phyloP scores from a whole-genome alignment of 2,797 vertebrate genomes.

The Gephyroberyx darwinii region DNA sequence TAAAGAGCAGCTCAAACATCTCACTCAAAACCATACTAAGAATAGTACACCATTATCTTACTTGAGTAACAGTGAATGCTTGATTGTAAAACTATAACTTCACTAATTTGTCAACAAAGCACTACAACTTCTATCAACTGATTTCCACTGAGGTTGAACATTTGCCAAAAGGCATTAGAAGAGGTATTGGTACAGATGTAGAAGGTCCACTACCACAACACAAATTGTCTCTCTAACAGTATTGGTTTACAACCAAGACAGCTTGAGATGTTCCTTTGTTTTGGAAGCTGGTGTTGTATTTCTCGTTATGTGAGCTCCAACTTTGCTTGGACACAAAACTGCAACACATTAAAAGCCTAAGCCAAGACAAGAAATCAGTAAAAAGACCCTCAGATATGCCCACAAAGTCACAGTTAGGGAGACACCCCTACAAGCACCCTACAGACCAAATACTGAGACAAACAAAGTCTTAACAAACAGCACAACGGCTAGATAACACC shows the following conservation, averaged over 20 bases:
- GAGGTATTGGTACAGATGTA: background rate
- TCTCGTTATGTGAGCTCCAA: slow-evolving; percentile 7
- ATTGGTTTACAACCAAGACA: too few species aligned
- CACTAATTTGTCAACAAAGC: background rate
- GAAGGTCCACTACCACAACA: too few species aligned
- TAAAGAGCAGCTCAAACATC: background rate
- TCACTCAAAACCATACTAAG: background rate
- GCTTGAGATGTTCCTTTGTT: slow-evolving; percentile 30
- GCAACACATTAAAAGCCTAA: slow-evolving; percentile 1
- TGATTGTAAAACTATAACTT: background rate
- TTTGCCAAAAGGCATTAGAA: background rate
- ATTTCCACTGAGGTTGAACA: background rate
- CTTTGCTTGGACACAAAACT: slow-evolving; percentile 5
- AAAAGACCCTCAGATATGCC: background rate
- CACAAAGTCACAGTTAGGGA: background rate
- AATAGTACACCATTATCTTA: background rate
- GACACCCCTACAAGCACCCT: background rate
- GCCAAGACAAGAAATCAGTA: background rate
- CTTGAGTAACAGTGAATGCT: background rate
- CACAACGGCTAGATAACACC: slow-evolving; percentile 33
- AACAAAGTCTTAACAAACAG: slow-evolving; percentile 33
- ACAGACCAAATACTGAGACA: slow-evolving; percentile 46
- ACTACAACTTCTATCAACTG: background rate
- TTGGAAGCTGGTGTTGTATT: slow-evolving; percentile 35
- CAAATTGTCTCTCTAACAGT: too few species aligned